phyloP scores from a whole-genome alignment of 2,113 vertebrate genomes.

The Scophthalmus maximus region DNA sequence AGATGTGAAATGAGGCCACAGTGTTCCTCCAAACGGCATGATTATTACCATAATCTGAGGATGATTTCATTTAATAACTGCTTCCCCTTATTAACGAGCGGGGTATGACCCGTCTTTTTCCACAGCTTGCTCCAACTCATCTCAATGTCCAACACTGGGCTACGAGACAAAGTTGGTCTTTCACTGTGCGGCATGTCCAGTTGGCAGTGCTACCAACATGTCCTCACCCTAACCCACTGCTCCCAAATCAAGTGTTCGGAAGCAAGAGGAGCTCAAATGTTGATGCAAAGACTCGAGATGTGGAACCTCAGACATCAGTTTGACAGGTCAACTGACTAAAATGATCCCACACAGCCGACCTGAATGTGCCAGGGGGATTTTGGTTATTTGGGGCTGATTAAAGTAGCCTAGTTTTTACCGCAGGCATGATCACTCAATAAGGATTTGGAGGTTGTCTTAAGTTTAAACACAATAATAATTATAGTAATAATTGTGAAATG shows the following conservation, averaged over 20 bases:
- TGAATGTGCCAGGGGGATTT: neutral
- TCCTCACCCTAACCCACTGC: neutral
- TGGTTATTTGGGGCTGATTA: too few species aligned
- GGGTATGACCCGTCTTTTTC: constrained; percentile 17
- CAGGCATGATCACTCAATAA: too few species aligned
- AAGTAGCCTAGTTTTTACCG: too few species aligned
- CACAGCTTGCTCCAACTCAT: neutral
- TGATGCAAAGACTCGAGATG: too few species aligned
- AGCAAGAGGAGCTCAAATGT: too few species aligned
- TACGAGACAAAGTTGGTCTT: constrained; percentile 17
- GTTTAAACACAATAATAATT: too few species aligned
- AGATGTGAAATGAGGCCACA: constrained; percentile 27
- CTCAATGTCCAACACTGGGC: neutral
- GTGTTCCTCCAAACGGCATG: constrained; percentile 29
- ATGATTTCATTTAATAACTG: constrained; percentile 38
- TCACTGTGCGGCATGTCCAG: constrained; percentile 10
- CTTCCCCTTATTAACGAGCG: constrained; percentile 35
- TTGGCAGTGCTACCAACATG: neutral
- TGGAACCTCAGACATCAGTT: neutral
- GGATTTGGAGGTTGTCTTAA: too few species aligned
- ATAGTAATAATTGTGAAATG: too few species aligned
- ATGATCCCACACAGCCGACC: neutral
- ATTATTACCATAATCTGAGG: constrained; percentile 32
- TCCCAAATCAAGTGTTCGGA: neutral
- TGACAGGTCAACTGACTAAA: neutral